Base-by-base conservation (phyloP, 2,113 vertebrate species). In the Butorides virescens region DNA sequence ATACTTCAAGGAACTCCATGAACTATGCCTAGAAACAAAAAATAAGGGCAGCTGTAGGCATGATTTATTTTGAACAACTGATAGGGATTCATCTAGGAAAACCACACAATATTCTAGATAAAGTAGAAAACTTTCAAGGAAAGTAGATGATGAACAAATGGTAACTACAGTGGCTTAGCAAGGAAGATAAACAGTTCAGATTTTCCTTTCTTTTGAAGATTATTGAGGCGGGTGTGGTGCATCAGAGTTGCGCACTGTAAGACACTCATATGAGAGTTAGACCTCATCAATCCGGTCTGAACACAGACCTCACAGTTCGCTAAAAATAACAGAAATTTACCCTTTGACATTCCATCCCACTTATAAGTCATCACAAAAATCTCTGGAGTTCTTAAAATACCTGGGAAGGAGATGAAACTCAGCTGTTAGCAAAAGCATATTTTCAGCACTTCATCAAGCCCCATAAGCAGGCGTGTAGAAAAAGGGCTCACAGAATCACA, bases 391-490 rank as follows among this genome's bases (percentile, higher is more conserved):
- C 63, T 77, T 74, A 37, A 86, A 76, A 68, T 34, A 83, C 23
- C 63, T 47, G 39, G 30, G 2, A 5, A 93, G 23, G 63, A 80
- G 42, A 68, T 20, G 32, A 89, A 85, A 88, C 30, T 75, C 72
- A 36, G 10, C 26, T 47, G 15, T 74, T 47, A 25, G 26, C 25
- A 70, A 26, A 59, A 80, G 65, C 61, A 83, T 15, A 27, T 27
- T 84, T 68, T 67, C 49, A 74, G 62, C 25, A 18, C 37, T 55
- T 58, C 36, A 52, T 37, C 67, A 42, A 73, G 49, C 3, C 26
- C 52, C 53, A 20, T 1, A 29, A n/a, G 42, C 17, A 53, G 42
- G 26, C 25, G 58, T 0, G 0, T 5, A 46, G 39, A 52, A 21
- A n/a, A 72, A 47, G 34, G 55, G n/a, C n/a, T n/a, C n/a, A n/a